Evolutionary conservation across 2,797 vertebrate species (phyloP).

Genomic region (Pyrocephalus nanus): DNA sequence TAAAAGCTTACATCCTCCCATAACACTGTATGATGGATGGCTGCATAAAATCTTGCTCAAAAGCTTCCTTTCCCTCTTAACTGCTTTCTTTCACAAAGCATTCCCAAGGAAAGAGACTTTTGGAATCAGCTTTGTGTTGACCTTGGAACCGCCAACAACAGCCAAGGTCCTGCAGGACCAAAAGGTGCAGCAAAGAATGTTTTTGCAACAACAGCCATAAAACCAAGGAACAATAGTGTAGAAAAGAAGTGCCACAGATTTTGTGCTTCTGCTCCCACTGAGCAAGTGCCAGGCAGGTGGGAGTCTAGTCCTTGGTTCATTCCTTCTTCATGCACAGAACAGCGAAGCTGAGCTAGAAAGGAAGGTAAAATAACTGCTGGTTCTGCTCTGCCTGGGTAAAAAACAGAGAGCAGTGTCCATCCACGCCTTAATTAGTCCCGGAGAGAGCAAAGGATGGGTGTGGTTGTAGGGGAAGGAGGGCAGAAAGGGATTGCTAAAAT

Average conservation of each 20-base stretch:
- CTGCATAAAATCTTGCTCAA: not conserved
- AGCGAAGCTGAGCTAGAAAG: not conserved
- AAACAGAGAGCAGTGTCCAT: not conserved
- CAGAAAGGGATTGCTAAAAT: not conserved
- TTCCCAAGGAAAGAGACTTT: not conserved
- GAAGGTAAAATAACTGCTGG: not conserved
- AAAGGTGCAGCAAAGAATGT: not conserved
- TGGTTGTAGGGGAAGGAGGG: not conserved
- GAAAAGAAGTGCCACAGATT: not conserved
- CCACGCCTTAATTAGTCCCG: not conserved
- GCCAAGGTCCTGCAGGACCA: not conserved
- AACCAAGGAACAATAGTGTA: rapidly evolving
- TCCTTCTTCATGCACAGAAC: not conserved
- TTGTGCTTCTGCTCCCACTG: not conserved
- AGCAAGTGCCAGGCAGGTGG: rapidly evolving
- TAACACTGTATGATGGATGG: not conserved
- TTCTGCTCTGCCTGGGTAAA: not conserved
- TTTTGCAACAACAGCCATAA: not conserved
- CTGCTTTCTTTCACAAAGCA: not conserved
- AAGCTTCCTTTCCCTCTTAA: not conserved
- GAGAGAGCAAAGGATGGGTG: not conserved
- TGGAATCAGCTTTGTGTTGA: not conserved
- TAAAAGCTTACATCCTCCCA: not conserved
- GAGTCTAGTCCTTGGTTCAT: not conserved
- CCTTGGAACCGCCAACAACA: not conserved